Percentiles rank a stretch among this genome's conserved stretches.
Conservation (phyloP, 92 coral and sea anemone species). For the Ricordea florida region DNA sequence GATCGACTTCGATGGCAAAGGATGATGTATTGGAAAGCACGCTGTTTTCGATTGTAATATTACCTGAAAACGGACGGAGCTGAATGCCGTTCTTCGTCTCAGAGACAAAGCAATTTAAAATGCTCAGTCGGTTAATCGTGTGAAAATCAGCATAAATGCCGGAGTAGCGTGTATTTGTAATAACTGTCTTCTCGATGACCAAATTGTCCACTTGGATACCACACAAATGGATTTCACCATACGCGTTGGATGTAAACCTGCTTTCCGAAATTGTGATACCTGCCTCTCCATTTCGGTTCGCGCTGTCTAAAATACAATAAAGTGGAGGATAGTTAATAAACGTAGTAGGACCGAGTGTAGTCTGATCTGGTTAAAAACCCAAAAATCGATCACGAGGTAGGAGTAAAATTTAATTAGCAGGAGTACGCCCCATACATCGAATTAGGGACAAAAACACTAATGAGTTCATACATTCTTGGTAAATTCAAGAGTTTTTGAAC, state of each 20-base stretch:
- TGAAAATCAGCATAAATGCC: background rate
- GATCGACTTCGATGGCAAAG: background rate
- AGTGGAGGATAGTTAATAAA: no score
- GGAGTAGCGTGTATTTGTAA: background rate
- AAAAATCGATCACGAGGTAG: no score
- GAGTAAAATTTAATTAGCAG: no score
- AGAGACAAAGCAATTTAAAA: background rate
- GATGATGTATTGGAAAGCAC: background rate
- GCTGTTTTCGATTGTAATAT: background rate
- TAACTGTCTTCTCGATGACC: background rate
- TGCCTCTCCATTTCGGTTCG: background rate
- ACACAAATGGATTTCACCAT: background rate
- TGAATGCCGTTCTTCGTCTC: background rate
- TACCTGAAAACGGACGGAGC: conserved; percentile 7
- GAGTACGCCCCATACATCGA: no score
- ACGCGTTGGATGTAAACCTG: background rate
- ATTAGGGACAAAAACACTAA: no score
- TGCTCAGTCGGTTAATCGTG: background rate
- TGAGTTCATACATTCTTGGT: no score
- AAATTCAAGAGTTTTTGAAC: no score
- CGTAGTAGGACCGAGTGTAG: no score
- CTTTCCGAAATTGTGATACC: background rate
- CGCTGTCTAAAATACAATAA: background rate
- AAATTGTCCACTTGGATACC: background rate
- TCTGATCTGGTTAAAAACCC: no score